Percentiles rank a stretch among this genome's conserved stretches.
Evolutionary conservation across 2,113 vertebrate genomes (phyloP).

Genomic region (Perccottus glenii): DNA sequence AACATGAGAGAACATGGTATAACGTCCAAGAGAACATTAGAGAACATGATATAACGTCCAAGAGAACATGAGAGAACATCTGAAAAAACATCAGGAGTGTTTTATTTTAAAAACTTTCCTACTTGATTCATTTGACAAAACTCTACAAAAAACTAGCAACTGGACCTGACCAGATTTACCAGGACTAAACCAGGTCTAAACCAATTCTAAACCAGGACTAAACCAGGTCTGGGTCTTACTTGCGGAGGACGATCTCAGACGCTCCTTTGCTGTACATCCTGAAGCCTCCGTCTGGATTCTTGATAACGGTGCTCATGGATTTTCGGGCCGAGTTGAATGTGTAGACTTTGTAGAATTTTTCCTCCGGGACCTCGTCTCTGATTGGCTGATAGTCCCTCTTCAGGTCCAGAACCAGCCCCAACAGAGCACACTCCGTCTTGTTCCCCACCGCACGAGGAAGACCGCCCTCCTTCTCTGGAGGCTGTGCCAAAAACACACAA

Average conservation of each 20-base stretch:
- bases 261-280: constrained; percentile 99
- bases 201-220: no score
- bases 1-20: constrained; percentile 72
- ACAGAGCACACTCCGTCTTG: constrained; percentile 93
- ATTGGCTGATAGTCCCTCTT: constrained; percentile 94
- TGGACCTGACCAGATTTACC: no score
- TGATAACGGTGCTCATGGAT: constrained; percentile 97
- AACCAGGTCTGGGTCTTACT: constrained; percentile 77
- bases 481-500: constrained; percentile 66
- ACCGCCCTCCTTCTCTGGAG: constrained; percentile 94
- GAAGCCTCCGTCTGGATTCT: constrained; percentile 81
- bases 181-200: no score
- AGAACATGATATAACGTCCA: no score
- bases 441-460: constrained; percentile 95
- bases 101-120: no score
- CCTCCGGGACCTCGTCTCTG: constrained; percentile 90
- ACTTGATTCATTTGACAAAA: no score
- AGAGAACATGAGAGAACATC: no score
- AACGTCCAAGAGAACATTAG: not conserved
- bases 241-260: constrained; percentile 94
- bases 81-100: no score
- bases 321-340: constrained; percentile 98
- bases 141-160: no score
- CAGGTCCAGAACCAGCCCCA: constrained; percentile 90
- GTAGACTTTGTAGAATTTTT: constrained; percentile 95